Percentiles rank a stretch among this genome's conserved stretches.
phyloP scores from a whole-genome alignment of 2,797 vertebrate genomes.

The Tarsius wallacei region DNA sequence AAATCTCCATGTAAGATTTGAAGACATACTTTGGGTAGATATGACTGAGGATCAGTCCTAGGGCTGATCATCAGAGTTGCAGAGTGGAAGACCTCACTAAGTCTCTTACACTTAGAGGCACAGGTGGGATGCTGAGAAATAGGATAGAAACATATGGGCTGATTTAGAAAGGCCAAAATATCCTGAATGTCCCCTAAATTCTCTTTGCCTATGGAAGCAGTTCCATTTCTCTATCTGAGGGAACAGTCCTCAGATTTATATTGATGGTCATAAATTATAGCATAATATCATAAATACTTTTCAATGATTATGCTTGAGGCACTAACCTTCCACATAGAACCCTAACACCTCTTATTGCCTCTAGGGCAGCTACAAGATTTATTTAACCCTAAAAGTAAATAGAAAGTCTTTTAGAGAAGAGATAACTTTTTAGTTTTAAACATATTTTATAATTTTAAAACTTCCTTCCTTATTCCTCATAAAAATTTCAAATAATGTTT shows the following conservation, averaged over 20 bases:
- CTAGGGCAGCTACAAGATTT: neutral
- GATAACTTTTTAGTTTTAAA: neutral
- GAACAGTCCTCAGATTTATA: neutral
- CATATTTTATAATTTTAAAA: neutral
- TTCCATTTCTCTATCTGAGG: neutral
- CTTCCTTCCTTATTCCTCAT: neutral
- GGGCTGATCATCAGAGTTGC: neutral
- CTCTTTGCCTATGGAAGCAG: neutral
- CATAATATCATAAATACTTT: neutral
- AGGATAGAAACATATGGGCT: neutral
- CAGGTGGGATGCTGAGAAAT: neutral
- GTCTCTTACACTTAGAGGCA: neutral
- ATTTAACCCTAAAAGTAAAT: neutral
- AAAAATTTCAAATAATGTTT: constrained; percentile 42
- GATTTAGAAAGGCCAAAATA: neutral
- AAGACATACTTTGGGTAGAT: neutral
- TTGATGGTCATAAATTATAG: too few relatives aligned
- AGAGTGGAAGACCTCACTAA: neutral
- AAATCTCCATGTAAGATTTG: neutral
- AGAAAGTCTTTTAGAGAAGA: neutral
- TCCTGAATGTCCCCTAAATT: neutral
- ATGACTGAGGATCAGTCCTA: neutral
- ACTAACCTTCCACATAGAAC: neutral
- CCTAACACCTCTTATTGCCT: neutral
- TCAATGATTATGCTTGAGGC: neutral